Evolutionary conservation across 2,113 vertebrate genomes (phyloP), one percentile per base, ranked within the genome.

Genomic region (Erythrocercus mccallii): DNA sequence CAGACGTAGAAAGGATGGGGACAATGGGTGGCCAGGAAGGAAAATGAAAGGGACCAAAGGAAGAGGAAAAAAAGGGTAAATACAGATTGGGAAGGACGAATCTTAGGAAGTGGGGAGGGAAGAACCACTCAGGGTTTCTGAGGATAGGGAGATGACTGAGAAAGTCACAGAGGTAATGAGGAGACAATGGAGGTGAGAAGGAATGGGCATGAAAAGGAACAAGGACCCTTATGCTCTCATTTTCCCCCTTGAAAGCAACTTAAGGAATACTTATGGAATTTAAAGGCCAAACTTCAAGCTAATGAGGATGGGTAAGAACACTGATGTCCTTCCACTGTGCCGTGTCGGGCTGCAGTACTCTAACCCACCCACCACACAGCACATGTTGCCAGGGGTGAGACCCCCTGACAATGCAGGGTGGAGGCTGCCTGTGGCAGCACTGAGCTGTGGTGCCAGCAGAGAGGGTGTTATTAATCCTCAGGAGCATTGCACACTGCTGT

Each of bases 191-290:
- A 2, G 18, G 47, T 9, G 62, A 66, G 73, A 42, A 53, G 12
- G 11, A 71, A 38, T 0, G 0, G 13, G 27, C 7, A 64, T 6
- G 54, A 81, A 78, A 38, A 61, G 22, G 11, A 64, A 27, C 0
- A 1, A 58, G 50, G 30, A 66, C 5, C 1, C 17, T 57, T n/a
- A 18, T 0, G 2, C 3, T 68, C 19, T 87, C 10, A 27, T 69
- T 68, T 90, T 76, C 6, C 6, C 8, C 11, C 48, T 74, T 44
- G n/a, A 65, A 73, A 81, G 5, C 58, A 74, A 33, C 5, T 61
- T 61, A 37, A 8, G 57, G n/a, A 88, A 81, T 81, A 20, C 12
- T 7, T 8, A 38, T 3, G 2, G 30, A 27, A 65, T 18, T 21
- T 58, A 11, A 56, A 90, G 51, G 38, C 13, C 24, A 25, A 47